Percentiles rank a stretch among this genome's conserved stretches.
Conservation (phyloP, 1,140 invertebrate species). For the Camponotus pennsylvanicus region DNA sequence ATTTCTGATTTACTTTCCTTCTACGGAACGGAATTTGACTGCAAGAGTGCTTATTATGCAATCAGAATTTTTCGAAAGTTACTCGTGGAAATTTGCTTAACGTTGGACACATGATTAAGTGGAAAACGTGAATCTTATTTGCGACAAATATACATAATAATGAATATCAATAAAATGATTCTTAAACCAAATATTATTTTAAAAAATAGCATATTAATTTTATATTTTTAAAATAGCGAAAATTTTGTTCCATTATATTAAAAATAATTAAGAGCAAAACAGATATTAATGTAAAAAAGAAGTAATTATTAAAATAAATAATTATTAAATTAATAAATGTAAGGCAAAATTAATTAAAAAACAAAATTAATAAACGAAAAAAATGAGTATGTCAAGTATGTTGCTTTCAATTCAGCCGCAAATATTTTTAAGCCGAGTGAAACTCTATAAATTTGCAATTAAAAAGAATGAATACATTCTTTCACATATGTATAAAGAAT, state of each 20-base stretch:
- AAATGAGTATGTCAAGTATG: not conserved
- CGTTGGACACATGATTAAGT: slow-evolving; percentile 11
- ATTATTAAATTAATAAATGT: not conserved
- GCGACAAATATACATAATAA: not conserved
- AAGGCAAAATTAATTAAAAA: not conserved
- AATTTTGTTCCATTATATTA: too few relatives aligned
- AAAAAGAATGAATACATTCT: not conserved
- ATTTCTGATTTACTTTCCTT: slow-evolving; percentile 53
- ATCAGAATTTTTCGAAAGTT: slow-evolving; percentile 15
- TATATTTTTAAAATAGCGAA: not conserved
- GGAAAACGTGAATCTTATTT: not conserved
- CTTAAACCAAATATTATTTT: not conserved
- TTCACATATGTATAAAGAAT: not conserved
- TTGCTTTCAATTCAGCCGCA: not conserved
- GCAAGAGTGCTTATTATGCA: slow-evolving; percentile 26
- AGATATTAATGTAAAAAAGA: too few relatives aligned
- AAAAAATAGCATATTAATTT: too few relatives aligned
- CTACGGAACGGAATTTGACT: slow-evolving; percentile 8
- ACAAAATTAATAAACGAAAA: not conserved
- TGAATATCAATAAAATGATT: not conserved
- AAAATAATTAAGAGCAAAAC: too few relatives aligned
- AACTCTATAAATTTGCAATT: not conserved
- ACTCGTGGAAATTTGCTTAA: slow-evolving; percentile 23
- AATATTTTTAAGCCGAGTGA: not conserved
- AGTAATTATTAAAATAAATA: not conserved